Base-by-base conservation (phyloP, 2,888 invertebrate genomes). In the Escarpia spicata region DNA sequence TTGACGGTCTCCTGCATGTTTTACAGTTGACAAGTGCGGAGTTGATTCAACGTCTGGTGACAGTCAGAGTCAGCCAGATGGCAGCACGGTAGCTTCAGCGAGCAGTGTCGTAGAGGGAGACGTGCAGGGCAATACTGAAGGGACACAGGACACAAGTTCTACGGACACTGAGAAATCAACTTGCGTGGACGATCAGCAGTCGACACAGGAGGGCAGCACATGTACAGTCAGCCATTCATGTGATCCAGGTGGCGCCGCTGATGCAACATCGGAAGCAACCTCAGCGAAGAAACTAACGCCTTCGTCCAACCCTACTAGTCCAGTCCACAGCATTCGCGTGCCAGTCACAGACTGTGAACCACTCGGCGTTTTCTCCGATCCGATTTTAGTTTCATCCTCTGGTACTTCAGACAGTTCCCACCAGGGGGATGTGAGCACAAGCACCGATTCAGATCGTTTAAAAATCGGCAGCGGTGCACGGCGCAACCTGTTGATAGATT, bases 261-360 rank as follows among this genome's bases (percentile, higher is more conserved):
- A 44, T 15, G 31, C 12, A 1, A 31, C 52, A 52, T 8, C 52
- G 15, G 15, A 52, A 12, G 52, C 4, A 52, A 15, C 8, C 26
- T 6, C 75, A 75, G n/a, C n/a, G 19, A 75, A 75, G 75, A 75
- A 75, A 75, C 26, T n/a, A 6, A 75, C 75, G 1, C 75, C 26
- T 6, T 26, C 75, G 75, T 75, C 75, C 19, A 75, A 75, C 15
- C 45, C 44, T 19, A 12, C 92, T 26, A 93, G 94, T 91, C 93
- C 93, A 2, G 43, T 75, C 10, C 94, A 94, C 91, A 93, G 92
- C 92, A 91, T 93, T n/a, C 92, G 93, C 15, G 98, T 98, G 3
- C 98, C 98, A 0, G 98, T 99, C 0, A 98, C 98, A 0, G 98
- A 98, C 95, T 98, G 99, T 96, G 99, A 99, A 97, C 99, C 99